phyloP scores from a whole-genome alignment of 1,140 invertebrate genomes.

The Scylla paramamosain region DNA sequence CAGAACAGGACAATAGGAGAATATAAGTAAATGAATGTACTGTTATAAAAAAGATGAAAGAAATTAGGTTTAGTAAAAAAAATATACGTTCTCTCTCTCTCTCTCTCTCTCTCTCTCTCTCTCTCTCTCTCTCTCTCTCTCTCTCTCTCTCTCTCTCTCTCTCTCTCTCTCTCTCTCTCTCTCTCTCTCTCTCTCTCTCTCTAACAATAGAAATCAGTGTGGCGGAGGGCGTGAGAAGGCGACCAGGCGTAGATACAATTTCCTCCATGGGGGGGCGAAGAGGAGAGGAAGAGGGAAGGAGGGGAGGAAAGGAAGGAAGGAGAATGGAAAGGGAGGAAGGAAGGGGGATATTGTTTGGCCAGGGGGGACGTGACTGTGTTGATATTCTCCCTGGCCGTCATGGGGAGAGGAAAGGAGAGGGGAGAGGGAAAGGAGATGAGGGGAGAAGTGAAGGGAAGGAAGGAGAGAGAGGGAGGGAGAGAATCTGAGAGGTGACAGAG shows the following conservation, averaged over 20 bases:
- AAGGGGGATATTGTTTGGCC: background rate
- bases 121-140: conserved; percentile 3
- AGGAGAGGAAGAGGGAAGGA: background rate
- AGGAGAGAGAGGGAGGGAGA: background rate
- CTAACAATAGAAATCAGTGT: conserved; percentile 12
- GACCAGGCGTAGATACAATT: conserved; percentile 21
- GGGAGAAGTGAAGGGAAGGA: background rate
- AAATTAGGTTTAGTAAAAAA: no score
- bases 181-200: conserved; percentile 20
- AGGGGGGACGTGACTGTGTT: conserved; percentile 10
- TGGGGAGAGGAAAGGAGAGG: background rate
- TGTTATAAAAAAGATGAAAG: no score
- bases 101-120: background rate
- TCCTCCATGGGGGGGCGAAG: background rate
- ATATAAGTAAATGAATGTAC: no score
- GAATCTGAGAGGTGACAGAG: no score
- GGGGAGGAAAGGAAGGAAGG: background rate
- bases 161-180: conserved; percentile 18
- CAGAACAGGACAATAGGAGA: no score
- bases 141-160: conserved; percentile 7
- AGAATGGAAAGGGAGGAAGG: background rate
- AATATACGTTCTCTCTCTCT: background rate
- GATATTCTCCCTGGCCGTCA: background rate
- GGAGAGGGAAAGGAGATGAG: background rate
- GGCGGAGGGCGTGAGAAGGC: background rate